These are phyloP conservation scores for Barnardius zonarius DNA, from an alignment of 2,113 vertebrate species.

Conservation along the genomic window DNA sequence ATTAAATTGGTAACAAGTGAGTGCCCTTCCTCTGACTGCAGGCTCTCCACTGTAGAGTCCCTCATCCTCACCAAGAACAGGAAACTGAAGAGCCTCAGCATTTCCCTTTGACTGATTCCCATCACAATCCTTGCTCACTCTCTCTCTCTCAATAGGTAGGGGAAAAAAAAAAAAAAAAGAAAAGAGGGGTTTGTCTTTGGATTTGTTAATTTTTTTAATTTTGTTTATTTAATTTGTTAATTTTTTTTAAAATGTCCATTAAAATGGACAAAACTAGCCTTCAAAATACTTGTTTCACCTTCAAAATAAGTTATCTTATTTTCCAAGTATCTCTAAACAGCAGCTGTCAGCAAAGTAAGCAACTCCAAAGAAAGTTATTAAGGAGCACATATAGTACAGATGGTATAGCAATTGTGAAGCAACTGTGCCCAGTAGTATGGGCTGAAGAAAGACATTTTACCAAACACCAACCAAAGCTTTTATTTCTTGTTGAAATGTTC, in stretches of 20 bases:
- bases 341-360: background rate
- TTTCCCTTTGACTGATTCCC: background rate
- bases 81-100: background rate
- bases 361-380: background rate
- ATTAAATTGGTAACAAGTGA: background rate
- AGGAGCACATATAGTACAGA: background rate
- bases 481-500: background rate
- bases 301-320: background rate
- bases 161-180: accelerated
- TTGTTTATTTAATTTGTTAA: background rate
- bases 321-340: background rate
- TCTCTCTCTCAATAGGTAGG: background rate
- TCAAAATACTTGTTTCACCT: background rate
- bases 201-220: background rate
- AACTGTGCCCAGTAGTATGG: background rate
- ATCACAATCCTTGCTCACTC: background rate
- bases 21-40: background rate
- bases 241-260: background rate
- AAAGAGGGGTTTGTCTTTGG: background rate
- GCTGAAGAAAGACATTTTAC: background rate
- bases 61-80: background rate
- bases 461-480: background rate
- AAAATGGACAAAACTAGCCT: background rate
- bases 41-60: background rate
- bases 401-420: background rate